Conservation (phyloP, 2,113 vertebrate species). For the Hippocampus abdominalis region DNA sequence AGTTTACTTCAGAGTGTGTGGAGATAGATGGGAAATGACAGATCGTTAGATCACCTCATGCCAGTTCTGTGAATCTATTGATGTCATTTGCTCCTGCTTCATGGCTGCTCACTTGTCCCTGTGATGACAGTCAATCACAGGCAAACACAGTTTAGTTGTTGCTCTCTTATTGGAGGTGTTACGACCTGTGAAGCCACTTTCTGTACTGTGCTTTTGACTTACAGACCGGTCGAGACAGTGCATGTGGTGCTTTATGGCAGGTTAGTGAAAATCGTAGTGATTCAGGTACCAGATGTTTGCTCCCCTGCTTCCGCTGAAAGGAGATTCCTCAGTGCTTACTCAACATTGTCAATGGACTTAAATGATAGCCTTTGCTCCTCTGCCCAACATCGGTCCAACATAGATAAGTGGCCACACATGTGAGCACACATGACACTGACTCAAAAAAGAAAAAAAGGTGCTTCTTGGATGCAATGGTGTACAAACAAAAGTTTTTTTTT, state of each 20-base stretch:
- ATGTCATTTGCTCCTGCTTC: background rate
- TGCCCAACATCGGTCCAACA: background rate
- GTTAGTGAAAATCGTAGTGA: conserved; percentile 26
- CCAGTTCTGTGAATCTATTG: background rate
- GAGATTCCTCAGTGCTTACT: conserved; percentile 33
- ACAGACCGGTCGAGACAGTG: background rate
- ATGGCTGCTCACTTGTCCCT: background rate
- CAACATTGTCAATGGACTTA: conserved; percentile 20
- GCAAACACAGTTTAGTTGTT: background rate
- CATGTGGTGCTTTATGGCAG: conserved; percentile 21
- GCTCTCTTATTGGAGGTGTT: background rate
- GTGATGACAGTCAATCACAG: background rate
- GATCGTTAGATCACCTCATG: background rate
- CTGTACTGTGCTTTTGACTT: background rate
- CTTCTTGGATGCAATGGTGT: background rate
- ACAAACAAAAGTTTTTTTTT: background rate
- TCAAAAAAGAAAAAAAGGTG: background rate
- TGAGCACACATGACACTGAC: background rate
- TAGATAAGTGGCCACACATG: background rate
- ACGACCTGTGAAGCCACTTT: conserved; percentile 9
- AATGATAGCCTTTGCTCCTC: conserved; percentile 34
- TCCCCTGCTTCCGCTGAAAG: conserved; percentile 20
- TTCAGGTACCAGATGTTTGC: conserved; percentile 28
- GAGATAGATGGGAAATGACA: background rate
- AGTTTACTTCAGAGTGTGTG: conserved; percentile 2